phyloP scores from a whole-genome alignment of 2,113 vertebrate genomes.

The Accipiter cooperii region DNA sequence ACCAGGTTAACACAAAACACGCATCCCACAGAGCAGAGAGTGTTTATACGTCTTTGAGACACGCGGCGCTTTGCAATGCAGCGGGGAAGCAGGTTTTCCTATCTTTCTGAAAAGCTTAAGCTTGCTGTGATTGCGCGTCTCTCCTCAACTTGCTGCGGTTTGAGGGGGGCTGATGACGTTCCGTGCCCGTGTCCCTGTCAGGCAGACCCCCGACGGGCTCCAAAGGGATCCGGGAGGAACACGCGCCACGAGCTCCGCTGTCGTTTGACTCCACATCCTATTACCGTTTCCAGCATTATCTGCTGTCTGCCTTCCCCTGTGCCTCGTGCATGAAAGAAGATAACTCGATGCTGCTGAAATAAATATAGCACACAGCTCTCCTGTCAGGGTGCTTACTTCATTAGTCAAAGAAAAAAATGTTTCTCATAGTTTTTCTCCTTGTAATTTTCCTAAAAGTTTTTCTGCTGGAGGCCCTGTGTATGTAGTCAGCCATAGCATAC shows the following conservation, averaged over 20 bases:
- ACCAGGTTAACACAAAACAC: background rate
- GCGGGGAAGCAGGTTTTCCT: background rate
- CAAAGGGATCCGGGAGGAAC: background rate
- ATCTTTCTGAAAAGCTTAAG: background rate
- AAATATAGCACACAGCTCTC: background rate
- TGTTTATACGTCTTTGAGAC: background rate
- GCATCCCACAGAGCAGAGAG: background rate
- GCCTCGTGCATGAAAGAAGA: background rate
- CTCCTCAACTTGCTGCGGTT: background rate
- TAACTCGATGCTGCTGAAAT: background rate
- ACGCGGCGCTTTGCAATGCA: background rate
- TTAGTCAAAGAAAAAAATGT: background rate
- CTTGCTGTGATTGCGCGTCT: background rate
- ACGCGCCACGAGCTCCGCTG: background rate
- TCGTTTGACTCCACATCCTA: background rate
- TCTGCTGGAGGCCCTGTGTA: background rate
- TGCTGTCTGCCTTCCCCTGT: background rate
- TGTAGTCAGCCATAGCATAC: background rate
- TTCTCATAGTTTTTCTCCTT: background rate
- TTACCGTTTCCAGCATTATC: background rate
- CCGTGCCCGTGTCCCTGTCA: background rate
- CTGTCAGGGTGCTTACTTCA: slow-evolving; percentile 28
- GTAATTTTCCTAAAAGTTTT: background rate
- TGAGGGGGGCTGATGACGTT: background rate
- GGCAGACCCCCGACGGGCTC: background rate